Evolutionary conservation across 2,888 invertebrate species (phyloP).

Genomic region (Unio delphinus): DNA sequence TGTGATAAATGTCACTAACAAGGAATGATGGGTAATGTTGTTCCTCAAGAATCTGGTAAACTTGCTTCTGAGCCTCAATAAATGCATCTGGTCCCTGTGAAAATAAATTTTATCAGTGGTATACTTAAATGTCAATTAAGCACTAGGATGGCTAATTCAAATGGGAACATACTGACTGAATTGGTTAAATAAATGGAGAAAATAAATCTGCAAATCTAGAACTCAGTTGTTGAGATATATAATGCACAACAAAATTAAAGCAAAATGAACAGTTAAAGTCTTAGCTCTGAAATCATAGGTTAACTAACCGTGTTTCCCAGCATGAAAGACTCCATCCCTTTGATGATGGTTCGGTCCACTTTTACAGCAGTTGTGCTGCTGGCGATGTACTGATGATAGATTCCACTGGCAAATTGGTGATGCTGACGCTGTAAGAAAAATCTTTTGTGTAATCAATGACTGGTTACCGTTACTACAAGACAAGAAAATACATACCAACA

Average conservation of each 20-base stretch:
- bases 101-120: no score
- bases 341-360: slow-evolving; percentile 76
- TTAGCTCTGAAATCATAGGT: background rate
- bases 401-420: slow-evolving; percentile 92
- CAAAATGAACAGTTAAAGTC: background rate
- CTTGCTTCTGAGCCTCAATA: slow-evolving; percentile 87
- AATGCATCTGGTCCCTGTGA: slow-evolving; percentile 74
- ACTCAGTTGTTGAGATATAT: background rate
- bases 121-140: no score
- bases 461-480: no score
- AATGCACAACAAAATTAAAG: background rate
- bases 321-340: slow-evolving; percentile 89
- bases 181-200: no score
- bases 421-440: slow-evolving; percentile 71
- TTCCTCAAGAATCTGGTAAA: slow-evolving; percentile 85
- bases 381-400: slow-evolving; percentile 90
- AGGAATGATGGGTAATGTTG: slow-evolving; percentile 92
- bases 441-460: no score
- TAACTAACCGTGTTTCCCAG: slow-evolving; percentile 81
- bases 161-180: no score
- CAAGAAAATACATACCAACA: no score
- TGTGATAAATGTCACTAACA: slow-evolving; percentile 87
- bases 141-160: no score
- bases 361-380: slow-evolving; percentile 86
- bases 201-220: background rate